phyloP scores from a whole-genome alignment of 2,797 vertebrate genomes.

The Chrysocyon brachyurus region DNA sequence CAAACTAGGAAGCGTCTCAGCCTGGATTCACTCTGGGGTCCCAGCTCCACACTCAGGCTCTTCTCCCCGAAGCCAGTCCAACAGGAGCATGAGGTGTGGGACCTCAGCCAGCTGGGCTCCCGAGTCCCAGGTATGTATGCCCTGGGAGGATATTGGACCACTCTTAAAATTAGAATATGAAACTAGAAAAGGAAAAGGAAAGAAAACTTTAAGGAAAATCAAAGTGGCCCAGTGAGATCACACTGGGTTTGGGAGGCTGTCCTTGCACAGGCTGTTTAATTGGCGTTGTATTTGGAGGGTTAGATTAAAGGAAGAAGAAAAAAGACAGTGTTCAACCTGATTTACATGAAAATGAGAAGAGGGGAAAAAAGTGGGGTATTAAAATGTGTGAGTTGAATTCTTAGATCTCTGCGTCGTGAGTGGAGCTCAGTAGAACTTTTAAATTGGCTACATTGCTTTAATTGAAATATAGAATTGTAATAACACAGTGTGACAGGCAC shows the following conservation, averaged over 20 bases:
- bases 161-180: constrained; percentile 66
- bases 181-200: constrained; percentile 41
- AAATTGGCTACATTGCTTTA: constrained; percentile 76
- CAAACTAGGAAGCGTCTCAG: not conserved
- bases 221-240: constrained; percentile 46
- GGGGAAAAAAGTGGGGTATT: constrained; percentile 71
- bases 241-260: constrained; percentile 68
- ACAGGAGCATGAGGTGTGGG: not conserved
- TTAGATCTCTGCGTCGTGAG: constrained; percentile 72
- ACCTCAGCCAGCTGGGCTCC: not conserved
- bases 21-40: not conserved
- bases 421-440: constrained; percentile 65
- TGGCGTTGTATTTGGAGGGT: constrained; percentile 83
- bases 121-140: not conserved
- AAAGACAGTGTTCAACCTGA: constrained; percentile 81
- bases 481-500: constrained; percentile 75
- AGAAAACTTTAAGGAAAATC: constrained; percentile 64
- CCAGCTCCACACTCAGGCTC: no score
- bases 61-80: not conserved
- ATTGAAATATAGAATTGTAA: constrained; percentile 78
- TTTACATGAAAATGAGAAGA: constrained; percentile 85
- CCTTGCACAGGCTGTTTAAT: constrained; percentile 72
- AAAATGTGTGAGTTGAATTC: constrained; percentile 73
- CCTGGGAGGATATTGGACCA: constrained; percentile 22
- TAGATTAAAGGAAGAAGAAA: constrained; percentile 83